These are phyloP conservation scores for Acanthacorydalis orientalis DNA, from an alignment of 2,888 invertebrate genomes.

Conservation along the genomic window DNA sequence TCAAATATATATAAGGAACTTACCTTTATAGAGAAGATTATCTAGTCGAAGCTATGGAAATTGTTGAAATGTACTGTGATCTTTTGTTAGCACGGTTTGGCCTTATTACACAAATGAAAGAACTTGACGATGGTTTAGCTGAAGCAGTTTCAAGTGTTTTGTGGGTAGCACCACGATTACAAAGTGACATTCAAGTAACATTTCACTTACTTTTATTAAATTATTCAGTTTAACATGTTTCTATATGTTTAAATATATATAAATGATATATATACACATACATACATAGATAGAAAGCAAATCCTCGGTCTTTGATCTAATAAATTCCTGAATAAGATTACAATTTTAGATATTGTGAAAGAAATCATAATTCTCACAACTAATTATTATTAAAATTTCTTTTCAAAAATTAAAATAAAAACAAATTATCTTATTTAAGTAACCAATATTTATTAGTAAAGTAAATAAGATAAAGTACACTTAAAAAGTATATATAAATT, in stretches of 20 bases:
- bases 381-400: too few species aligned
- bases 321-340: too few species aligned
- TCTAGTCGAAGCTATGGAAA: constrained; percentile 97
- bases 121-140: constrained; percentile 83
- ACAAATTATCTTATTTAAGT: too few species aligned
- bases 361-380: too few species aligned
- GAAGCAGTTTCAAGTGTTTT: constrained; percentile 93
- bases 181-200: constrained; percentile 58
- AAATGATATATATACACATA: too few species aligned
- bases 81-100: constrained; percentile 90
- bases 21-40: constrained; percentile 77
- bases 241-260: too few species aligned
- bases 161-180: constrained; percentile 91
- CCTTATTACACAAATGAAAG: constrained; percentile 91
- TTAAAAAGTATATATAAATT: background rate
- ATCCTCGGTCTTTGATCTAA: too few species aligned
- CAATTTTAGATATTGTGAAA: too few species aligned
- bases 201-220: background rate
- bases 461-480: too few species aligned
- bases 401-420: too few species aligned
- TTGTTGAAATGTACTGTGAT: constrained; percentile 99
- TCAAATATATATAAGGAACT: background rate
- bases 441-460: too few species aligned
- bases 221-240: background rate
- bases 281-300: too few species aligned